phyloP scores from a whole-genome alignment of 2,797 vertebrate species.

The Pseudochaenichthys georgianus region DNA sequence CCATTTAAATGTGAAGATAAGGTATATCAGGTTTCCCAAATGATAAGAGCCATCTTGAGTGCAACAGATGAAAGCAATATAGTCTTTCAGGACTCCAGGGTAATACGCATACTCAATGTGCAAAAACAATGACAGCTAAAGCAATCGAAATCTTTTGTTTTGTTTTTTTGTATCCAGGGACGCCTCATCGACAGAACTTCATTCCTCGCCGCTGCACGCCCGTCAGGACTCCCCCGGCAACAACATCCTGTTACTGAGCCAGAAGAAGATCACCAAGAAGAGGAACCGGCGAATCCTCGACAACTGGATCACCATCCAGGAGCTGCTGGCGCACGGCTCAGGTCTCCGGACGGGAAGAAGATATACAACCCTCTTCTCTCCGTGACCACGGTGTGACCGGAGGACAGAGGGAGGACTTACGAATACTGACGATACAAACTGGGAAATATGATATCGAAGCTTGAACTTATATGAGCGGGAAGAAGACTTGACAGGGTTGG shows the following conservation, averaged over 20 bases:
- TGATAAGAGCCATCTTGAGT: not conserved
- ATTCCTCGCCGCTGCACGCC: not conserved
- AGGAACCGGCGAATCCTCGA: constrained; percentile 89
- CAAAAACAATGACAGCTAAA: not conserved
- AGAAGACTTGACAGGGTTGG: not conserved
- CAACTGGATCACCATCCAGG: constrained; percentile 93
- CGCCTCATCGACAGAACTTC: constrained; percentile 19
- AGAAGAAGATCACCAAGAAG: constrained; percentile 86
- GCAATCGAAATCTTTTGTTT: not conserved
- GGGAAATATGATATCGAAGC: not conserved
- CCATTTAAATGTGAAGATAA: too few species aligned
- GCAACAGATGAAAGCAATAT: not conserved
- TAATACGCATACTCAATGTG: not conserved
- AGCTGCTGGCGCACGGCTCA: constrained; percentile 88
- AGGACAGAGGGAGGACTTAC: not conserved
- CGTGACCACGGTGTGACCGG: constrained; percentile 85
- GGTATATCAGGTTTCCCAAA: too few species aligned
- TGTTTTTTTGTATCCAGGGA: constrained; percentile 49
- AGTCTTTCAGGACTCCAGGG: not conserved
- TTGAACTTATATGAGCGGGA: not conserved
- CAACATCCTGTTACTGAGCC: constrained; percentile 86
- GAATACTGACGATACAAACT: not conserved
- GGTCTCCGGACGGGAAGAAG: constrained; percentile 84
- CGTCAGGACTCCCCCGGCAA: constrained; percentile 34
- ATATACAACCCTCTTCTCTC: constrained; percentile 89